These are phyloP conservation scores for Pararge aegeria DNA, from an alignment of 1,140 invertebrate species.

Conservation along the genomic window DNA sequence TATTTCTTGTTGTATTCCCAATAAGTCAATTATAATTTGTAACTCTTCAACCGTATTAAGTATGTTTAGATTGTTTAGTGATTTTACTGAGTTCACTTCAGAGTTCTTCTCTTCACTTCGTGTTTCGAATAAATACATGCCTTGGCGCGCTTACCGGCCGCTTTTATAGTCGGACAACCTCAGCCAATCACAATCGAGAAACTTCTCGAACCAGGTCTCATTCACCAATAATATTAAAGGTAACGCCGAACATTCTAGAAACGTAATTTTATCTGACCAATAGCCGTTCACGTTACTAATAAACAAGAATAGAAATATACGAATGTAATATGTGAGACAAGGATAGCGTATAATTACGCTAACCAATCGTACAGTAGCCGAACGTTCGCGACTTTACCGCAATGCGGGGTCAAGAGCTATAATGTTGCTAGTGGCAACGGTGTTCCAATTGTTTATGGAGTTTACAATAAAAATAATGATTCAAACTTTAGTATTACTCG, in stretches of 20 bases:
- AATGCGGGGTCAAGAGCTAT: neutral
- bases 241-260: constrained; percentile 38
- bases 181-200: constrained; percentile 43
- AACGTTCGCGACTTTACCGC: neutral
- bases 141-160: constrained; percentile 36
- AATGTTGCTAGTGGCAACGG: neutral
- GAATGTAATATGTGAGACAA: neutral
- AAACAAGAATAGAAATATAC: constrained; percentile 14
- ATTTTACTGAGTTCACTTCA: constrained; percentile 33
- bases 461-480: neutral
- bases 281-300: constrained; percentile 7
- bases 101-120: constrained; percentile 34
- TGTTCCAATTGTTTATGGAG: neutral
- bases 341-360: neutral
- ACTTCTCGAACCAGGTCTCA: constrained; percentile 32
- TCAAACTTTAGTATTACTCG: too few relatives aligned
- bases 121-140: constrained; percentile 49
- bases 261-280: constrained; percentile 28
- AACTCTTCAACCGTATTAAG: constrained; percentile 16
- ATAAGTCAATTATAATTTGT: neutral
- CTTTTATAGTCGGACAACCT: constrained; percentile 36
- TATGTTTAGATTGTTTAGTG: too few relatives aligned
- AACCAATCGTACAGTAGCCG: neutral
- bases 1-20: neutral
- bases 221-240: constrained; percentile 33